A percentile compares a stretch with the other conserved stretches of the same genome.
Evolutionary conservation across 2,888 invertebrate species (phyloP).

Genomic region (Scotopteryx bipunctaria): DNA sequence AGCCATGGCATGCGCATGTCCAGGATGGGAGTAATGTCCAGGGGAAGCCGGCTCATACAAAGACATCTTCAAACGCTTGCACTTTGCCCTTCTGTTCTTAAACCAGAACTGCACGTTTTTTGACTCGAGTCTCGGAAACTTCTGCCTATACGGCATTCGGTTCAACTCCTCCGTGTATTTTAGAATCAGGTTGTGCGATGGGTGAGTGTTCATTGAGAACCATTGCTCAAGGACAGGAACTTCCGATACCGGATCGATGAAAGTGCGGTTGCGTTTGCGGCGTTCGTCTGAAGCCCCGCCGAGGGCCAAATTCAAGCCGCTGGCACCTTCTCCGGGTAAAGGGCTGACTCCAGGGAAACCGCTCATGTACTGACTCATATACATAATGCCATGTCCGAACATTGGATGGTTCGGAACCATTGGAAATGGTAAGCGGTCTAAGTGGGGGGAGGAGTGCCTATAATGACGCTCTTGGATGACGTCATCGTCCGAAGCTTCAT

Average conservation of each 20-base stretch:
- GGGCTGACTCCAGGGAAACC: constrained; percentile 80
- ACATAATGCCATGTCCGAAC: constrained; percentile 95
- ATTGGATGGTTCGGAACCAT: constrained; percentile 92
- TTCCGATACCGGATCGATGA: constrained; percentile 99
- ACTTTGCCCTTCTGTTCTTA: constrained; percentile 98
- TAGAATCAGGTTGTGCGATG: constrained; percentile 98
- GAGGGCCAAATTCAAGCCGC: constrained; percentile 85
- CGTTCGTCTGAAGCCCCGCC: constrained; percentile 91
- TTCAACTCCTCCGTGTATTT: constrained; percentile 99
- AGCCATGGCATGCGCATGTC: constrained; percentile 79
- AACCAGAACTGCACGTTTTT: constrained; percentile 99
- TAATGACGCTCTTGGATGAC: constrained; percentile 72
- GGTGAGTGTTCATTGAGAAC: constrained; percentile 99
- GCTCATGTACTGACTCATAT: constrained; percentile 93
- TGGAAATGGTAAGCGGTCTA: constrained; percentile 86
- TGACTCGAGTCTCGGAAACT: constrained; percentile 98
- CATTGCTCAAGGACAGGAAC: constrained; percentile 97
- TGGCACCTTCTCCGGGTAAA: constrained; percentile 82
- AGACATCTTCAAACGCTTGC: constrained; percentile 97
- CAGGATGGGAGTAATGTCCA: constrained; percentile 84
- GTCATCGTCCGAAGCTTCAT: constrained; percentile 80
- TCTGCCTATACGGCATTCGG: constrained; percentile 97
- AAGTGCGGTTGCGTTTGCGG: constrained; percentile 97
- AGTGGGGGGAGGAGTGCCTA: constrained; percentile 66
- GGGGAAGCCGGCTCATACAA: constrained; percentile 89